Evolutionary conservation across 2,113 vertebrate genomes (phyloP).

Genomic region (Ciconia boyciana): DNA sequence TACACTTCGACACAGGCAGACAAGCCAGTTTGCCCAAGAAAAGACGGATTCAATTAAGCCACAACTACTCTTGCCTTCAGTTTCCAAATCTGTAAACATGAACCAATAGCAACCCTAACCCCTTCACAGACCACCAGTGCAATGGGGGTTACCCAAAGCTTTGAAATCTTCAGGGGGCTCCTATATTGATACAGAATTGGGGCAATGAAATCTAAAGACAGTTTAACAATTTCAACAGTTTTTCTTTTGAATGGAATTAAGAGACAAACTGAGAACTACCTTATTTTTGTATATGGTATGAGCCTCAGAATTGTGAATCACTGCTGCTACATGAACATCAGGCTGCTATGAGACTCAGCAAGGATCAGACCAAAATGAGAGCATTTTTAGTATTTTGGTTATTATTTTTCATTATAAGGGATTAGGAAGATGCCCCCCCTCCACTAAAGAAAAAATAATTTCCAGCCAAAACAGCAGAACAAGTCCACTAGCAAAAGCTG

Average conservation of each 20-base stretch:
- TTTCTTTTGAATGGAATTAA: background rate
- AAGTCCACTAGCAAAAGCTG: background rate
- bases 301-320: background rate
- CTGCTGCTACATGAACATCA: background rate
- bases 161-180: background rate
- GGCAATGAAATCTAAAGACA: background rate
- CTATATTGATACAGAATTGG: rapidly evolving
- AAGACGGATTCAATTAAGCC: background rate
- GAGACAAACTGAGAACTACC: background rate
- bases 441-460: background rate
- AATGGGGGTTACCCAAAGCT: background rate
- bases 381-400: background rate
- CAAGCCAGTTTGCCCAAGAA: background rate
- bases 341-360: background rate
- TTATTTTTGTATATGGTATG: background rate
- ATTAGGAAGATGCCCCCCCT: rapidly evolving
- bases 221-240: background rate
- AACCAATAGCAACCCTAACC: background rate
- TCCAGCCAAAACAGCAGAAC: background rate
- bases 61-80: background rate
- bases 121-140: background rate
- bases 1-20: background rate
- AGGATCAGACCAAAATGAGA: background rate
- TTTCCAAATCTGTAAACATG: background rate
- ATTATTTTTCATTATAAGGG: background rate